Percentiles rank a stretch among this genome's conserved stretches.
Conservation (phyloP, 2,113 vertebrate genomes). For the Epinephelus moara region DNA sequence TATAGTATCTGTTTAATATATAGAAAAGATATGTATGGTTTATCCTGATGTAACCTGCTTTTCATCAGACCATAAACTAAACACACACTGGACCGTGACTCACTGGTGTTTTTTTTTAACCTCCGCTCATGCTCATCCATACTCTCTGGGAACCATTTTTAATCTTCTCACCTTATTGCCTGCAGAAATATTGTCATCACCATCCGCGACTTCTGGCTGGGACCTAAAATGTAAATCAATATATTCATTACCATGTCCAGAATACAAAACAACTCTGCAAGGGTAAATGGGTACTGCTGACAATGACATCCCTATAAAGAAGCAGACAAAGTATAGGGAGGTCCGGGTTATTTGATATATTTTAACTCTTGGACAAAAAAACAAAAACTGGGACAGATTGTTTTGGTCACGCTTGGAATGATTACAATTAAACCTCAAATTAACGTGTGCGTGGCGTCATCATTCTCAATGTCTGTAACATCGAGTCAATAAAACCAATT, state of each 20-base stretch:
- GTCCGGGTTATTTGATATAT: conserved; percentile 34
- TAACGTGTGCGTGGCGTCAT: conserved; percentile 18
- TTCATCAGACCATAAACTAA: conserved; percentile 41
- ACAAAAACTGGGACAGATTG: conserved; percentile 3
- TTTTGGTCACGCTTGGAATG: conserved; percentile 6
- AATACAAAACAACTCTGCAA: conserved; percentile 71
- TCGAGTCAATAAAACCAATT: conserved; percentile 57
- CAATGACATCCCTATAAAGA: conserved; percentile 56
- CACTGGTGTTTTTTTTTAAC: conserved; percentile 12
- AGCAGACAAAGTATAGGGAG: conserved; percentile 20
- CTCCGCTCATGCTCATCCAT: conserved; percentile 33
- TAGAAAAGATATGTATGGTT: conserved; percentile 10
- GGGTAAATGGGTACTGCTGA: conserved; percentile 64
- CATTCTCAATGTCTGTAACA: conserved; percentile 43
- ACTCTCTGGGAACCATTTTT: conserved; percentile 66
- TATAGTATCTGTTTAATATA: no score
- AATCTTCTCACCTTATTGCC: conserved; percentile 79
- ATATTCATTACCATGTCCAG: conserved; percentile 75
- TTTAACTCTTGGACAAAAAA: neutral
- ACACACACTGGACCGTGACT: conserved; percentile 42
- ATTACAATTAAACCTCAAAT: conserved; percentile 44
- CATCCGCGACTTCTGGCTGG: conserved; percentile 53
- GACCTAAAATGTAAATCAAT: conserved; percentile 80
- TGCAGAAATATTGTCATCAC: conserved; percentile 79
- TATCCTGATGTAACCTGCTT: conserved; percentile 35